Evolutionary conservation across 2,797 vertebrate genomes (phyloP).

Genomic region (Coracias cyanogaster): DNA sequence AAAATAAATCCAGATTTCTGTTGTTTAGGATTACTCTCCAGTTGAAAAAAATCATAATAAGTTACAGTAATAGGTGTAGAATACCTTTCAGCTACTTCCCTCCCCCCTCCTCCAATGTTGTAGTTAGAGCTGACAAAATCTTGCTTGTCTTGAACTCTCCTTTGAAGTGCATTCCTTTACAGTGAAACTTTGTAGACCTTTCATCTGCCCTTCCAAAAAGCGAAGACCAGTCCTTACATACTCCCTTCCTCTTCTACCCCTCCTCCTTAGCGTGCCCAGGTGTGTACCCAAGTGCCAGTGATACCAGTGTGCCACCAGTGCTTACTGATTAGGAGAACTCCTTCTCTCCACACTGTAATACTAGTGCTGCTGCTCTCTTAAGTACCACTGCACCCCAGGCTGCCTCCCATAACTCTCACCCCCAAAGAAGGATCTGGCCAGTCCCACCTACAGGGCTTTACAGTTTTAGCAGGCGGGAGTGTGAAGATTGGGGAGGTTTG

Average conservation of each 20-base stretch:
- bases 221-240: not conserved
- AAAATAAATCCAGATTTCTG: not conserved
- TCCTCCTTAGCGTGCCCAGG: not conserved
- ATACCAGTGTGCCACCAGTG: not conserved
- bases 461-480: not conserved
- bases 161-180: slow-evolving; percentile 49
- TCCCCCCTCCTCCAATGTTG: not conserved
- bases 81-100: not conserved
- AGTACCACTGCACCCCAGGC: not conserved
- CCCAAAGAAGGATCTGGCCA: not conserved
- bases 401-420: not conserved
- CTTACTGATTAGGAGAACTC: not conserved
- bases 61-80: fast-evolving
- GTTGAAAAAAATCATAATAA: not conserved
- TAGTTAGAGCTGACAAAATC: slow-evolving; percentile 1
- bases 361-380: not conserved
- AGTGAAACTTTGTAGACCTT: not conserved
- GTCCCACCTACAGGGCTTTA: not conserved
- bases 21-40: not conserved
- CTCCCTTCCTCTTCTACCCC: not conserved
- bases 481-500: not conserved
- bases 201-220: not conserved
- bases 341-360: fast-evolving
- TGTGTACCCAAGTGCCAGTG: not conserved
- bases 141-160: not conserved